Evolutionary conservation across 2,113 vertebrate genomes (phyloP).

Genomic region (Chaetorhynchus papuensis): DNA sequence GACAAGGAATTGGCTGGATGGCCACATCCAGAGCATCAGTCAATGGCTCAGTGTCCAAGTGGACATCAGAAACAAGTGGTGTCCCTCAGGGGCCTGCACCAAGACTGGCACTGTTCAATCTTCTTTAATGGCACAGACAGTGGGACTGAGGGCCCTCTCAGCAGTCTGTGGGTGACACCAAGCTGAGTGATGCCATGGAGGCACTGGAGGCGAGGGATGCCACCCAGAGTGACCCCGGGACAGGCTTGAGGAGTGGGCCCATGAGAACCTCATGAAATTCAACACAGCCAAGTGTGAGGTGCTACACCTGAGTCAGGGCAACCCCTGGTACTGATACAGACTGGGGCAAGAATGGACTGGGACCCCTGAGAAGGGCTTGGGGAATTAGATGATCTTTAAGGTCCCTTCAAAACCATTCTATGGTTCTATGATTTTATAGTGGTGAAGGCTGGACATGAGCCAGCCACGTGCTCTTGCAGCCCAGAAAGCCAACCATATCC

Average conservation of each 20-base stretch:
- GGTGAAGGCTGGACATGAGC: not conserved
- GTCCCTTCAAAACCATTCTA: not conserved
- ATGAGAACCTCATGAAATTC: not conserved
- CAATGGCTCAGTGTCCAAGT: not conserved
- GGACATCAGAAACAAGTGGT: not conserved
- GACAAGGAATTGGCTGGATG: not conserved
- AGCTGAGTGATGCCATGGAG: not conserved
- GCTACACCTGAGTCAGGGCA: not conserved
- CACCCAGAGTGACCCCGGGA: not conserved
- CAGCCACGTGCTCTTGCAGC: fast-evolving
- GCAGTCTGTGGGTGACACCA: not conserved
- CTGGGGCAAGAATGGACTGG: not conserved
- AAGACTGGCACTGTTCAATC: not conserved
- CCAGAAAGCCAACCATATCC: not conserved
- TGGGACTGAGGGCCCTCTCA: not conserved
- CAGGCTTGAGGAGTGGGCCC: not conserved
- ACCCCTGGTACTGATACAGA: not conserved
- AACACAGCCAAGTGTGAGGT: not conserved
- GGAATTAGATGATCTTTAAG: not conserved
- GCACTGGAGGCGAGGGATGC: not conserved
- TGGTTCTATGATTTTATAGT: not conserved
- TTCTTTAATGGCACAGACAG: not conserved
- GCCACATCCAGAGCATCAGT: not conserved
- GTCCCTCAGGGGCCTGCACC: not conserved
- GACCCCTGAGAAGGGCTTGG: not conserved